These are phyloP conservation scores for Brachirus orientalis DNA, from an alignment of 2,113 vertebrate species.

Conservation along the genomic window DNA sequence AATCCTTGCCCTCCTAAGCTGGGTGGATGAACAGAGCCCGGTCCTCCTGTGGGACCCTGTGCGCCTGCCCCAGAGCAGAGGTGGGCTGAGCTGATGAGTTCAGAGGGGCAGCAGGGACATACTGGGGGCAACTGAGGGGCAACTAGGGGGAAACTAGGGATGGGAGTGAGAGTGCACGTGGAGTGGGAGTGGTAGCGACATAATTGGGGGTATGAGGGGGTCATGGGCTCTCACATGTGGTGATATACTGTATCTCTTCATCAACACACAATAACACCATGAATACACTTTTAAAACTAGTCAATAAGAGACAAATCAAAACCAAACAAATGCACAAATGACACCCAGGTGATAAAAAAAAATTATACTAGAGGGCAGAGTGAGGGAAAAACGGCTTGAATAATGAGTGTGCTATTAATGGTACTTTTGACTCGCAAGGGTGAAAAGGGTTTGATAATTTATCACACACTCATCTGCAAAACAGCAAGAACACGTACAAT, in stretches of 20 bases:
- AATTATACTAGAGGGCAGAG: constrained; percentile 10
- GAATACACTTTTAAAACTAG: neutral
- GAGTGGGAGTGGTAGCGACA: neutral
- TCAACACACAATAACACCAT: constrained; percentile 11
- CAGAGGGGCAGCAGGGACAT: constrained; percentile 36
- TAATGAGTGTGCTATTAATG: constrained; percentile 73
- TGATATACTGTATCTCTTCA: neutral
- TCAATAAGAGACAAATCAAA: constrained; percentile 13
- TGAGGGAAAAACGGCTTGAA: constrained; percentile 45
- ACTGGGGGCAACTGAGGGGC: constrained; percentile 40
- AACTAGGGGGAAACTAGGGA: constrained; percentile 29
- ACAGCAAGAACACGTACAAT: constrained; percentile 26
- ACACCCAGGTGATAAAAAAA: constrained; percentile 18
- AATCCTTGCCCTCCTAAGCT: constrained; percentile 68
- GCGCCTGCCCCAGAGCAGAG: constrained; percentile 34
- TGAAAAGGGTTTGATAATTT: constrained; percentile 71
- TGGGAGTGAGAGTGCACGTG: neutral
- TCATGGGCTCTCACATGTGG: constrained; percentile 30
- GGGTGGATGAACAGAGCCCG: constrained; percentile 65
- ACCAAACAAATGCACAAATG: constrained; percentile 23
- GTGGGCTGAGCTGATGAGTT: constrained; percentile 55
- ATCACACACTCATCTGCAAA: constrained; percentile 56
- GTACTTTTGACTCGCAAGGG: constrained; percentile 73
- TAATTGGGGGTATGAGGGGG: neutral
- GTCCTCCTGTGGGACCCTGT: constrained; percentile 61